Percentiles rank a stretch among this genome's conserved stretches.
These are phyloP conservation scores for Pheosia tremula DNA, from an alignment of 2,888 invertebrate species.

Conservation along the genomic window DNA sequence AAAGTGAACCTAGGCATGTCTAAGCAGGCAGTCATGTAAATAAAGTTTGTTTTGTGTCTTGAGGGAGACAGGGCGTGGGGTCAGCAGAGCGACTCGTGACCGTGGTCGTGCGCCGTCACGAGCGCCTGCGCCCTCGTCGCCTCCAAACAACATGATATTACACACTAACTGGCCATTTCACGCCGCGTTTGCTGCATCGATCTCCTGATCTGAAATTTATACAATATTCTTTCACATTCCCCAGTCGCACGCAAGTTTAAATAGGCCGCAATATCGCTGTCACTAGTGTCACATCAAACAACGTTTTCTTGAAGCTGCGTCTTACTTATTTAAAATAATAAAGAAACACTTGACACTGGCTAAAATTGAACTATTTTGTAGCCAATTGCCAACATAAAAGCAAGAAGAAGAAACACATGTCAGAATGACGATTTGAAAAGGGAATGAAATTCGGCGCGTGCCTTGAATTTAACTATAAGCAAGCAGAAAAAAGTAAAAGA, in stretches of 20 bases:
- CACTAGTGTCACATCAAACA: no score
- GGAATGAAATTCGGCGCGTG: no score
- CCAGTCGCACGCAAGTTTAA: no score
- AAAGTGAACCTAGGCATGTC: constrained; percentile 21
- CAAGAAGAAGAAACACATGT: no score
- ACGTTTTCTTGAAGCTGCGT: no score
- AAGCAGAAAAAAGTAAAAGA: not conserved
- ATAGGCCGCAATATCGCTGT: no score
- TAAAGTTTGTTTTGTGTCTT: constrained; percentile 40
- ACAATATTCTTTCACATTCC: constrained; percentile 2
- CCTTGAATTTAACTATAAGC: not conserved
- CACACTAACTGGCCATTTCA: constrained; percentile 82
- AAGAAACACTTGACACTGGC: no score
- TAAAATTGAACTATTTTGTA: no score
- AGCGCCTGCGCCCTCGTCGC: constrained; percentile 71
- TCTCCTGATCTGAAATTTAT: constrained; percentile 44
- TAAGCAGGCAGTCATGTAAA: constrained; percentile 35
- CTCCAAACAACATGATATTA: constrained; percentile 80
- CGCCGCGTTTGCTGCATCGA: constrained; percentile 67
- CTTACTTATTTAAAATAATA: no score
- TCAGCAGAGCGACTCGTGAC: constrained; percentile 81
- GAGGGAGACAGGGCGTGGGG: constrained; percentile 59
- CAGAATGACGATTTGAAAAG: no score
- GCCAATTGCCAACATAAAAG: no score
- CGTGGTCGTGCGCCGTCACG: constrained; percentile 72